Percentiles rank a stretch among this genome's conserved stretches.
phyloP scores from a whole-genome alignment of 2,888 invertebrate genomes.

The Pseudococcus viburni region DNA sequence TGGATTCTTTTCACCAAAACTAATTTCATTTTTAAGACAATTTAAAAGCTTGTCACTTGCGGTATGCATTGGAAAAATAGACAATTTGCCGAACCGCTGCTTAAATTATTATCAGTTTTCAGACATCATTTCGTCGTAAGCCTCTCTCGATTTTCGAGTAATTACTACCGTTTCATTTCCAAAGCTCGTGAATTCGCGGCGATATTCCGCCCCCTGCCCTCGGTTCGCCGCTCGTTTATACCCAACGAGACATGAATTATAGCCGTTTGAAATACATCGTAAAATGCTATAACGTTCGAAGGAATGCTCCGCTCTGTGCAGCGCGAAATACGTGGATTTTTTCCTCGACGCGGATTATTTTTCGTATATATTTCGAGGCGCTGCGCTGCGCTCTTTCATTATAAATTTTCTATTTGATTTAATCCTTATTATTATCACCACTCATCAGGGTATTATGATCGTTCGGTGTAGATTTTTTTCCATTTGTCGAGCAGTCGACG shows the following conservation, averaged over 20 bases:
- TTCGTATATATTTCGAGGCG: constrained; percentile 1
- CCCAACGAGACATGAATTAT: constrained; percentile 27
- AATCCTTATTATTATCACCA: background rate
- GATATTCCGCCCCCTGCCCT: background rate
- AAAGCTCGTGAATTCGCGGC: background rate
- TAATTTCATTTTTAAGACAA: constrained; percentile 47
- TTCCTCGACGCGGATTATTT: background rate
- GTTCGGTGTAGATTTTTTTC: background rate
- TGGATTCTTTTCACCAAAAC: background rate
- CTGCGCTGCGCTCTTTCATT: constrained; percentile 19
- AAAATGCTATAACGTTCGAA: background rate
- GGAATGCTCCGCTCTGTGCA: background rate
- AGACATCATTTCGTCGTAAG: constrained; percentile 20
- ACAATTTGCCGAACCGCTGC: background rate
- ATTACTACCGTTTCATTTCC: constrained; percentile 41
- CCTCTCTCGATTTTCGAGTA: constrained; percentile 20
- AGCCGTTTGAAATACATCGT: constrained; percentile 11
- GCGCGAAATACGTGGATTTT: constrained; percentile 5
- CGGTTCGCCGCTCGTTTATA: background rate
- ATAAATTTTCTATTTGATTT: constrained; percentile 7
- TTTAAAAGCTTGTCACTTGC: constrained; percentile 32
- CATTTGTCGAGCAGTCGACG: background rate
- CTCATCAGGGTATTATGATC: constrained; percentile 1
- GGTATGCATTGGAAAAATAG: constrained; percentile 16
- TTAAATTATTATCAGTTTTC: constrained; percentile 33